Conservation (phyloP, 2,797 vertebrate species). For the Gambelia wislizenii region DNA sequence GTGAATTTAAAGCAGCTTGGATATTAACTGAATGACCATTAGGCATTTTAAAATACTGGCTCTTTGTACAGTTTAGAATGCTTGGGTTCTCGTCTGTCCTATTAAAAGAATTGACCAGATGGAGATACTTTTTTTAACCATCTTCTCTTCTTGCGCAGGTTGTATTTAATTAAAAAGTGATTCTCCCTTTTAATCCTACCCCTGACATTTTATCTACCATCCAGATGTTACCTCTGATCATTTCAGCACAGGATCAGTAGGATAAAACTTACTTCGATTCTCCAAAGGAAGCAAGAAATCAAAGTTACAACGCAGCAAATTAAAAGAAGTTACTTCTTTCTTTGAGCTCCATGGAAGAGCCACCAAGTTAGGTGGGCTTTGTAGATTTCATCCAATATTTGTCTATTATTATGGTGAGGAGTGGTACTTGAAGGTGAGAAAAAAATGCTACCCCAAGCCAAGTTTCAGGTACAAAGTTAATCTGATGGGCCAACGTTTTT, state of each 20-base stretch:
- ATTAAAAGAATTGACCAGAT: slow-evolving; percentile 74
- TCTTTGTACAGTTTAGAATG: slow-evolving; percentile 42
- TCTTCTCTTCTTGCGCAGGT: slow-evolving; percentile 60
- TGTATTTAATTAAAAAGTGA: slow-evolving; percentile 76
- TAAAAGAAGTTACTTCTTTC: slow-evolving; percentile 59
- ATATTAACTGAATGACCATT: slow-evolving; percentile 56
- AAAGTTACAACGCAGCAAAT: slow-evolving; percentile 61
- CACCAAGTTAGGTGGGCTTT: background rate
- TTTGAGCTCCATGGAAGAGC: background rate
- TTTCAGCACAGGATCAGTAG: slow-evolving; percentile 73
- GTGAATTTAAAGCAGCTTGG: background rate
- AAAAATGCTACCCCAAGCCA: background rate
- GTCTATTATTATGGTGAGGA: background rate
- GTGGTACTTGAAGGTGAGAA: background rate
- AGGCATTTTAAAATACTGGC: slow-evolving; percentile 46
- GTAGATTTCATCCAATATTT: slow-evolving; percentile 13
- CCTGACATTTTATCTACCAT: slow-evolving; percentile 57
- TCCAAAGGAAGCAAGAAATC: slow-evolving; percentile 51
- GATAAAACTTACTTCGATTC: slow-evolving; percentile 66
- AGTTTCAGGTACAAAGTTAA: background rate
- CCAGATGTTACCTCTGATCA: slow-evolving; percentile 75
- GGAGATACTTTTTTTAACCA: slow-evolving; percentile 45
- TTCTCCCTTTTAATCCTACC: slow-evolving; percentile 61
- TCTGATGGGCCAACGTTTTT: too few relatives aligned
- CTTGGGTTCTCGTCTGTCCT: slow-evolving; percentile 57